Percentiles rank a stretch among this genome's conserved stretches.
These are phyloP conservation scores for Nematostella vectensis DNA, from an alignment of 92 coral and sea anemone genomes.

Conservation along the genomic window DNA sequence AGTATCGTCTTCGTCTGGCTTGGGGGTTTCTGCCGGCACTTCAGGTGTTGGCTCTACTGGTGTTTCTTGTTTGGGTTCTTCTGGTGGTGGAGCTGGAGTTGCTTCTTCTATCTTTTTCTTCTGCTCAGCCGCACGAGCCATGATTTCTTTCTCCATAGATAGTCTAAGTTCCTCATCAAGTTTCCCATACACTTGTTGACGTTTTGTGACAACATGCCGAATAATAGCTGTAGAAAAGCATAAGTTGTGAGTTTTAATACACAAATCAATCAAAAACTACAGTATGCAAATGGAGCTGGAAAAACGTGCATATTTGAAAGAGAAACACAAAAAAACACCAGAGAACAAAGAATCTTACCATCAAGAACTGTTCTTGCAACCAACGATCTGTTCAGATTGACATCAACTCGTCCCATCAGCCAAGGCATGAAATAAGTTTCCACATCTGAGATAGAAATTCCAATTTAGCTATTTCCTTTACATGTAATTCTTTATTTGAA, in stretches of 20 bases:
- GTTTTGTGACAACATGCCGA: slow-evolving; percentile 79
- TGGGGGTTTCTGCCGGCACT: slow-evolving; percentile 29
- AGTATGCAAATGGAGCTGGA: not conserved
- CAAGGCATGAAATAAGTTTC: slow-evolving; percentile 97
- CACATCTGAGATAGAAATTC: slow-evolving; percentile 52
- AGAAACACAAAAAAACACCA: too few relatives aligned
- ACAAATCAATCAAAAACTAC: not conserved
- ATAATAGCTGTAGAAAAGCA: slow-evolving; percentile 55
- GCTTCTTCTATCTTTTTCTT: slow-evolving; percentile 52
- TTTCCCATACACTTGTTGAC: slow-evolving; percentile 61
- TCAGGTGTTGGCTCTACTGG: slow-evolving; percentile 23
- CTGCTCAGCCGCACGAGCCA: slow-evolving; percentile 64
- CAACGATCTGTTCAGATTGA: slow-evolving; percentile 52
- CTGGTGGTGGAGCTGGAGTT: slow-evolving; percentile 18
- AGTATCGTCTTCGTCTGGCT: slow-evolving; percentile 31
- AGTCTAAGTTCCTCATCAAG: slow-evolving; percentile 74
- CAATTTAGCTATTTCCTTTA: too few relatives aligned
- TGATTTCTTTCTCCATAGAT: slow-evolving; percentile 62
- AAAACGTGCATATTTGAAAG: too few relatives aligned
- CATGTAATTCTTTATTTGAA: too few relatives aligned
- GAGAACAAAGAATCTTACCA: too few relatives aligned
- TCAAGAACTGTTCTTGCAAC: slow-evolving; percentile 77
- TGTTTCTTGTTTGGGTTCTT: slow-evolving; percentile 27
- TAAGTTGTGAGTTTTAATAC: not conserved
- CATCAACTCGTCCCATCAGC: slow-evolving; percentile 72